phyloP scores from a whole-genome alignment of 2,113 vertebrate genomes.

The human region GRCh38 chr17:28634001-28634500 shows the following conservation, averaged over 20 bases:
- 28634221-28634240: constrained; percentile 16
- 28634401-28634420: not conserved
- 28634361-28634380: constrained; percentile 35
- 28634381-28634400: not conserved
- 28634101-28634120: not conserved
- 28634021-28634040: constrained; percentile 92
- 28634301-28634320: not conserved
- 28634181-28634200: constrained; percentile 11
- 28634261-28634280: not conserved
- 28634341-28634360: constrained; percentile 52
- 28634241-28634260: not conserved
- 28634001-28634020: constrained; percentile 94
- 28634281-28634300: not conserved
- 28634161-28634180: not conserved
- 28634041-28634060: constrained; percentile 98
- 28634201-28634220: not conserved
- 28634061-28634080: constrained; percentile 97
- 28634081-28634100: constrained; percentile 84
- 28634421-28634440: constrained; percentile 28
- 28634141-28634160: not conserved
- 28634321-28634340: not conserved
- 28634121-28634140: not conserved
- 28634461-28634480: not conserved
- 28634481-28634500: not conserved
- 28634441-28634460: constrained; percentile 17